Evolutionary conservation across 2,888 invertebrate genomes (phyloP).

Genomic region (Diplazon laetatorius): DNA sequence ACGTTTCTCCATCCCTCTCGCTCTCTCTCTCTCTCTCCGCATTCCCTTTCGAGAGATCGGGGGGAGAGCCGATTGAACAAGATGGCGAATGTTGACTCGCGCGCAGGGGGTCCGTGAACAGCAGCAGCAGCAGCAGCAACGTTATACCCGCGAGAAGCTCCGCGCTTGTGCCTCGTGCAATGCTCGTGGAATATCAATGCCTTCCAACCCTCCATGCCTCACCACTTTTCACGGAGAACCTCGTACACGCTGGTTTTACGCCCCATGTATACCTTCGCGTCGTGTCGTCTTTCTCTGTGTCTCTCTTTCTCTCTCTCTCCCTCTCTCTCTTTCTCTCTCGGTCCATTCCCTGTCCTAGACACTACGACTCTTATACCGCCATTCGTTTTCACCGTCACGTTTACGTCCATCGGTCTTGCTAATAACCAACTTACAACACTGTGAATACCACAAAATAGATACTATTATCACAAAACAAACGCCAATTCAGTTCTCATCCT

Average conservation of each 20-base stretch:
- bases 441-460: constrained; percentile 34
- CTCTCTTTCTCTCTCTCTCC: no score
- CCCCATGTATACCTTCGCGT: constrained; percentile 10
- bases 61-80: constrained; percentile 63
- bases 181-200: constrained; percentile 80
- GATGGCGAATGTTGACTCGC: constrained; percentile 59
- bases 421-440: constrained; percentile 55
- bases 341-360: constrained; percentile 39
- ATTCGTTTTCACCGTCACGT: constrained; percentile 45
- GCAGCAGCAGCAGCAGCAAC: constrained; percentile 37
- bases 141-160: constrained; percentile 72
- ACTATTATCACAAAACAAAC: constrained; percentile 61
- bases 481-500: constrained; percentile 17
- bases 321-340: no score
- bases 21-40: constrained; percentile 20
- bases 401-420: constrained; percentile 41
- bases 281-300: no score
- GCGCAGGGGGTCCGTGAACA: neutral
- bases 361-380: constrained; percentile 37
- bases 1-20: constrained; percentile 78
- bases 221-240: constrained; percentile 38
- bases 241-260: constrained; percentile 1
- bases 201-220: constrained; percentile 34
- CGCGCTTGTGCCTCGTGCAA: constrained; percentile 71
- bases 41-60: constrained; percentile 64